Percentiles rank a stretch among this genome's conserved stretches.
phyloP scores from a whole-genome alignment of 2,888 invertebrate species.

The Galerucella nymphaeae region DNA sequence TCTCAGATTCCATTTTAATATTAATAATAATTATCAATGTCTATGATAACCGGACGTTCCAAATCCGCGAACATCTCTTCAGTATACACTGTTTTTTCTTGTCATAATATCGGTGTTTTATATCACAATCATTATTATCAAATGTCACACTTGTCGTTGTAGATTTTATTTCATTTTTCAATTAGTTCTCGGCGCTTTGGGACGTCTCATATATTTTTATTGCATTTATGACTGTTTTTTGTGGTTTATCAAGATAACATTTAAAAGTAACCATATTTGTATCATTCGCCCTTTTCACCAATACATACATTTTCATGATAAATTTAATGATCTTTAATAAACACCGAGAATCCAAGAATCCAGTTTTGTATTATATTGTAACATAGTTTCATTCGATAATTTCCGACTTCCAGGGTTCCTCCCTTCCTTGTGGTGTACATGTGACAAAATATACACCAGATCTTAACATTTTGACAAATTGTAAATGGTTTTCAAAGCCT shows the following conservation, averaged over 20 bases:
- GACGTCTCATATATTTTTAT: constrained; percentile 46
- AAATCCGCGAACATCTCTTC: constrained; percentile 1
- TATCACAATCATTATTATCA: background rate
- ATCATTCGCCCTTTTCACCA: constrained; percentile 46
- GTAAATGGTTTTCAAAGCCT: too few species aligned
- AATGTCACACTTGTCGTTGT: background rate
- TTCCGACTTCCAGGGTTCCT: constrained; percentile 47
- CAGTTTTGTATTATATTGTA: constrained; percentile 64
- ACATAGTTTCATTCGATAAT: constrained; percentile 64
- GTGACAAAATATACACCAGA: constrained; percentile 4
- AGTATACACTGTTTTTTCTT: background rate
- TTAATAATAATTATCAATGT: constrained; percentile 48
- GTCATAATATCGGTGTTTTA: background rate
- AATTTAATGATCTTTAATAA: too few species aligned
- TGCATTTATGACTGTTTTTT: constrained; percentile 61
- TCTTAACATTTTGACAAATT: constrained; percentile 15
- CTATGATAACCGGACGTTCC: constrained; percentile 42
- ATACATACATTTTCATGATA: constrained; percentile 51
- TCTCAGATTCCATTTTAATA: constrained; percentile 56
- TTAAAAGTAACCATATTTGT: constrained; percentile 49
- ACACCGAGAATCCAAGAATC: too few species aligned
- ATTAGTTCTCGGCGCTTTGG: constrained; percentile 11
- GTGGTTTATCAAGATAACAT: constrained; percentile 60
- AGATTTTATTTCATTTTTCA: background rate
- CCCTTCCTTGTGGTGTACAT: constrained; percentile 28